Evolutionary conservation across 2,113 vertebrate species (phyloP).

Genomic region (Cnemophilus loriae): DNA sequence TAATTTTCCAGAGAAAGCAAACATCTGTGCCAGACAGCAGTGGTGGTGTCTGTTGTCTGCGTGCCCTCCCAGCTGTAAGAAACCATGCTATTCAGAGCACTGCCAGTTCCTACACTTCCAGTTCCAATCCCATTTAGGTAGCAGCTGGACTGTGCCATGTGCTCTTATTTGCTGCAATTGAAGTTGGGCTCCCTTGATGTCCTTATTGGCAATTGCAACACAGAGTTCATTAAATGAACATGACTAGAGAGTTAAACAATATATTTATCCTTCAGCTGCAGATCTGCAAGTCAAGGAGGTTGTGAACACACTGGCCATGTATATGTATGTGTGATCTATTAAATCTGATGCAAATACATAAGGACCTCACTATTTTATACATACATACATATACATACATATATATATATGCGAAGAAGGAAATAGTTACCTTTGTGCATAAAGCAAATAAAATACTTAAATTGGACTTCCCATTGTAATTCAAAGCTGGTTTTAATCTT

Average conservation of each 20-base stretch:
- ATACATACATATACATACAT: accelerated
- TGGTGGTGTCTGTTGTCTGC: not conserved
- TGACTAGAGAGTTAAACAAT: not conserved
- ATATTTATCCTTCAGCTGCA: not conserved
- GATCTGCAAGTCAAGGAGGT: not conserved
- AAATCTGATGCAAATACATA: not conserved
- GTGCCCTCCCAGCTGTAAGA: not conserved
- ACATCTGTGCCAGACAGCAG: not conserved
- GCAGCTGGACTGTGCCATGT: not conserved
- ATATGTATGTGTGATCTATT: not conserved
- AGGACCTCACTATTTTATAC: not conserved
- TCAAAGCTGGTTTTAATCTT: not conserved
- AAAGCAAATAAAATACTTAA: not conserved
- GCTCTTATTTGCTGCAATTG: not conserved
- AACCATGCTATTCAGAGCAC: not conserved
- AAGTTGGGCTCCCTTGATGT: not conserved
- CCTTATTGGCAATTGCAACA: not conserved
- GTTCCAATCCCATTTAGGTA: not conserved
- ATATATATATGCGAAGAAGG: not conserved
- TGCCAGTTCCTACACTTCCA: not conserved
- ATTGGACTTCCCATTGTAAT: not conserved
- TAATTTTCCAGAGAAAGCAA: not conserved
- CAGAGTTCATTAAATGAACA: not conserved
- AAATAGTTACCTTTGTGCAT: not conserved
- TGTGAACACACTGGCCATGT: not conserved